Conservation (phyloP, 2,888 invertebrate species). For the Nomada goodeniana region DNA sequence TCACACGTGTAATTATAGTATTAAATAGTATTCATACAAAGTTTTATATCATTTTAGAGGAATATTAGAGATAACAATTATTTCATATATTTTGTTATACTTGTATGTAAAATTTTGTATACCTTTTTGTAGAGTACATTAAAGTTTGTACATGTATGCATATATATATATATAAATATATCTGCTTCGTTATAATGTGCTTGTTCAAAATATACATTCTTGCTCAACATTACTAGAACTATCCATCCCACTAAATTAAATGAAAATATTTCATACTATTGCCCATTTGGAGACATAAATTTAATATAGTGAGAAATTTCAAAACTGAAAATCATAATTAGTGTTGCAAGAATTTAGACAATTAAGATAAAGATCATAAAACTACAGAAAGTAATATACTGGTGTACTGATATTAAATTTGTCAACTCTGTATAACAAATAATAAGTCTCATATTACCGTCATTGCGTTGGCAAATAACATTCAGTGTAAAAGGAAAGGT, state of each 20-base stretch:
- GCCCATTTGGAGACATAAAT: conserved; percentile 29
- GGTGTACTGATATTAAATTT: conserved; percentile 12
- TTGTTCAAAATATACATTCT: conserved; percentile 31
- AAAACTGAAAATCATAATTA: conserved; percentile 38
- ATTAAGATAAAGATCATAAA: conserved; percentile 6
- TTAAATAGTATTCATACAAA: conserved; percentile 8
- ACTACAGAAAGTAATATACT: not conserved
- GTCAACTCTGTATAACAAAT: not conserved
- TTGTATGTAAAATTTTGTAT: conserved; percentile 12
- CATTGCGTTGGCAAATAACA: conserved; percentile 14
- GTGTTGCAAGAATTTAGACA: conserved; percentile 16
- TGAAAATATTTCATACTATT: conserved; percentile 32
- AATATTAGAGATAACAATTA: conserved; percentile 4
- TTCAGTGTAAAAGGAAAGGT: not conserved
- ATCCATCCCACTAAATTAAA: conserved; percentile 34
- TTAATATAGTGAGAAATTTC: conserved; percentile 38
- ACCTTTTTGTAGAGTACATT: conserved; percentile 11
- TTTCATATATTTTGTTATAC: conserved; percentile 16
- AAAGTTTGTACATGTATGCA: not conserved
- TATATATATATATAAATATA: conserved; percentile 9
- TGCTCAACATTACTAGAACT: conserved; percentile 24
- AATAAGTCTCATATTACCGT: not conserved
- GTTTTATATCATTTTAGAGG: conserved; percentile 7
- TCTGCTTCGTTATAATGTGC: conserved; percentile 6
- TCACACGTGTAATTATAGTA: conserved; percentile 1